phyloP scores from a whole-genome alignment of 2,113 vertebrate species.

The Australoheros scitulus region DNA sequence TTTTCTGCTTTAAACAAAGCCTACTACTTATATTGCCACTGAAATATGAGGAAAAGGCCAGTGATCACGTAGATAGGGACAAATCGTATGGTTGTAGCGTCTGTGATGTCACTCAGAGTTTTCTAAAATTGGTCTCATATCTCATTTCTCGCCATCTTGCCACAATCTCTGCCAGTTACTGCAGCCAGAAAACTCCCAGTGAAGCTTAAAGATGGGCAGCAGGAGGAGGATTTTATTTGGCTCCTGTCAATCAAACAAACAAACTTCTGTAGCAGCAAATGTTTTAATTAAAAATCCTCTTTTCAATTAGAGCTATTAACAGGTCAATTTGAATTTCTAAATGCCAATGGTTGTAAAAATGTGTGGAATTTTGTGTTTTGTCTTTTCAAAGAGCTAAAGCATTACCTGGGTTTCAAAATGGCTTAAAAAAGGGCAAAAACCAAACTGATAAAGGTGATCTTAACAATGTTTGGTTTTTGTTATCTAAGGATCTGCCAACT shows the following conservation, averaged over 20 bases:
- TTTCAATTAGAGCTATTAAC: background rate
- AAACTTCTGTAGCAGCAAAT: background rate
- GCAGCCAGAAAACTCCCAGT: background rate
- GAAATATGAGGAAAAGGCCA: background rate
- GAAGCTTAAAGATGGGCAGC: slow-evolving; percentile 12
- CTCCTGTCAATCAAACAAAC: slow-evolving; percentile 1
- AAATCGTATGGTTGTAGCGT: background rate
- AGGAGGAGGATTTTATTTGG: background rate
- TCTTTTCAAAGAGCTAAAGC: background rate
- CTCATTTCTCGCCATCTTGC: background rate
- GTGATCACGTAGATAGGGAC: background rate
- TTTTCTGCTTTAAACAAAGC: background rate
- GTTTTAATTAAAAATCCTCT: background rate
- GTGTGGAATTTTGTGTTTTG: background rate
- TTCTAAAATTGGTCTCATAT: slow-evolving; percentile 12
- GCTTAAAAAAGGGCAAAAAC: background rate
- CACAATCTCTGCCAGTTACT: background rate
- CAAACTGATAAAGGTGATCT: background rate
- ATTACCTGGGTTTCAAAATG: background rate
- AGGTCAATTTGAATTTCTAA: background rate
- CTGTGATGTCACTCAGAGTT: background rate
- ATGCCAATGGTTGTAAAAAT: background rate
- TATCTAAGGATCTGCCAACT: no score
- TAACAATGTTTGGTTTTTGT: background rate
- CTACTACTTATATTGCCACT: background rate